Evolutionary conservation across 2,113 vertebrate species (phyloP), one percentile per base, ranked within the genome.

Genomic region (Oriolus oriolus): DNA sequence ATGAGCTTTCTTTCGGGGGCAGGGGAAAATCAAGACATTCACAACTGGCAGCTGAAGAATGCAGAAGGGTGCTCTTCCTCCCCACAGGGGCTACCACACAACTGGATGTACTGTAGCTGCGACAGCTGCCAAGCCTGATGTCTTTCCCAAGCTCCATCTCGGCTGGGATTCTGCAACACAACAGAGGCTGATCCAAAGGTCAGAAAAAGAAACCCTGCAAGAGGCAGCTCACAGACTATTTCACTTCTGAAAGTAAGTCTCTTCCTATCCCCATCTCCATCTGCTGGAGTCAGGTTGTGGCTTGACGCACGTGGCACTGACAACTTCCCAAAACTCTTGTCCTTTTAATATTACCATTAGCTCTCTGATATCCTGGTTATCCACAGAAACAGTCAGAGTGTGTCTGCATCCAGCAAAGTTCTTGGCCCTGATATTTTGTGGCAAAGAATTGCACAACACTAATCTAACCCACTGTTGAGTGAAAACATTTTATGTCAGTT

Each of bases 381-480:
- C 90, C 93, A 94, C 86, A 94, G 80, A 64, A 94, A 90, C 65
- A 92, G 85, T 44, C 83, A 92, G 68, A 80, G 85, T 41, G 56
- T 60, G 52, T 87, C 84, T 64, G 52, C 74, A 87, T 92, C 88
- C 88, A 94, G 83, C 56, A 64, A 94, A 96, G 73, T 84, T 96
- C 85, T 93, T 96, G 95, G 96, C 92, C 76, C 65, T 56, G 73
- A 81, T 66, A 71, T 49, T 86, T 90, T 96, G 95, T 92, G 90
- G 95, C 79, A 95, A 96, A 56, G 76, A 94, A 95, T 96, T 97
- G 93, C 95, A 96, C 79, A 94, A 96, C 60, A 64, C 53, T 89
- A 89, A 94, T 79, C 80, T 84, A 94, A 90, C 49, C 33, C 76
- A 42, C 52, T 14, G 35, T 27, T 2, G 18, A 91, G 63, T 90